phyloP scores from a whole-genome alignment of 1,140 invertebrate genomes.

The Bombus pyrosoma region DNA sequence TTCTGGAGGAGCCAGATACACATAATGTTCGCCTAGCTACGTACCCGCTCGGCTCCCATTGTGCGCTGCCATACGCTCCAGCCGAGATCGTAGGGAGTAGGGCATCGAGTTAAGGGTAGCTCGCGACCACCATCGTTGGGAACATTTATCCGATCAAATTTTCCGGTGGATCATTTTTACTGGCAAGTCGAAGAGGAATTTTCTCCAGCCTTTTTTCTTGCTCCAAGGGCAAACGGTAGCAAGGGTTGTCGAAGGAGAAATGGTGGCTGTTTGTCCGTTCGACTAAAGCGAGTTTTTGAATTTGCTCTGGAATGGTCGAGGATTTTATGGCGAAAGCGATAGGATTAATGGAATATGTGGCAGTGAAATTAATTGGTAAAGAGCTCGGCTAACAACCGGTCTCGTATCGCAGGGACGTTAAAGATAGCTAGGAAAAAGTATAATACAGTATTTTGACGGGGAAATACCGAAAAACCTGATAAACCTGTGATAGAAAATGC shows the following conservation, averaged over 20 bases:
- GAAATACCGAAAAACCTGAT: too few species aligned
- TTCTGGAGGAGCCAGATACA: slow-evolving; percentile 44
- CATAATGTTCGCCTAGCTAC: slow-evolving; percentile 52
- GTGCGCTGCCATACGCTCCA: not conserved
- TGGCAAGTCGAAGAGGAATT: not conserved
- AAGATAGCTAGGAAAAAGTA: too few species aligned
- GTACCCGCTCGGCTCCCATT: slow-evolving; percentile 1
- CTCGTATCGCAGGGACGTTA: too few species aligned
- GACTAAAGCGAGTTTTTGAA: not conserved
- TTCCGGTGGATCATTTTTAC: slow-evolving; percentile 5
- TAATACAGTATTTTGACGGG: too few species aligned
- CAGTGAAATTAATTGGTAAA: too few species aligned
- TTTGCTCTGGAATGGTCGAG: not conserved
- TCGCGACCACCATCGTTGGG: slow-evolving; percentile 25
- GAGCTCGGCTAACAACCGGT: too few species aligned
- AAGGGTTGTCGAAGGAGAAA: not conserved
- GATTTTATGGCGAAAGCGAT: too few species aligned
- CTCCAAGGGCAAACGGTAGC: not conserved
- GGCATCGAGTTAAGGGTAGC: slow-evolving; percentile 36
- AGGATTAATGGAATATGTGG: not conserved
- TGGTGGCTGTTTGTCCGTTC: not conserved
- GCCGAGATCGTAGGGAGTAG: not conserved
- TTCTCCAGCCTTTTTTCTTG: not conserved
- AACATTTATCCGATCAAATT: slow-evolving; percentile 54
- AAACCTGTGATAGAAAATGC: too few species aligned